Conservation (phyloP, 2,113 vertebrate genomes). For the Strigops habroptila region DNA sequence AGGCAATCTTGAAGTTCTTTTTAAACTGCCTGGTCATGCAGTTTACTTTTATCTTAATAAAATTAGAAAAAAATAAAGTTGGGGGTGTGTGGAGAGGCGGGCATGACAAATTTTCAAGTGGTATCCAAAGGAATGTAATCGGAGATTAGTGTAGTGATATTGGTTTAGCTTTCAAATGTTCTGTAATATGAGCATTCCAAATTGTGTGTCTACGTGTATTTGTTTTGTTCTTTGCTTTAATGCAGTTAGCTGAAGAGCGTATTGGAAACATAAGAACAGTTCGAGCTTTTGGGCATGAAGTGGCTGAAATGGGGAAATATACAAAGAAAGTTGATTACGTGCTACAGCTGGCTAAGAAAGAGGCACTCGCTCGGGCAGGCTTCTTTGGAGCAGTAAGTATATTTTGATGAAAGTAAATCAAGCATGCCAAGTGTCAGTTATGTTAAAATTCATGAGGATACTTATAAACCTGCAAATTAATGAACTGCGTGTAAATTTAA, state of each 20-base stretch:
- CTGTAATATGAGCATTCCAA: neutral
- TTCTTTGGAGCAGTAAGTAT: slow-evolving; percentile 92
- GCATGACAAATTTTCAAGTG: neutral
- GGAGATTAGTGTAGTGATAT: neutral
- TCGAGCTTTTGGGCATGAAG: slow-evolving; percentile 92
- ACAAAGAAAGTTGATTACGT: slow-evolving; percentile 77
- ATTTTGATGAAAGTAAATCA: neutral
- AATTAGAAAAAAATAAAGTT: neutral
- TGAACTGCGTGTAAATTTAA: neutral
- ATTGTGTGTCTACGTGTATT: neutral
- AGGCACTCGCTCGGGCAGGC: slow-evolving; percentile 83
- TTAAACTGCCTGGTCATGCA: neutral
- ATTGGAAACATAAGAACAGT: slow-evolving; percentile 96
- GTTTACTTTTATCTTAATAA: neutral
- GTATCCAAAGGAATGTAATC: neutral
- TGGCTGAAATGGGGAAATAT: slow-evolving; percentile 84
- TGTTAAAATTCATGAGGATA: neutral
- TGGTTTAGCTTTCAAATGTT: neutral
- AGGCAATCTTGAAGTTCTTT: neutral
- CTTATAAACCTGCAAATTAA: neutral
- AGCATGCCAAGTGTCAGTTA: neutral
- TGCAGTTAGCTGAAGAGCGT: slow-evolving; percentile 91
- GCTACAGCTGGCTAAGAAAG: slow-evolving; percentile 83
- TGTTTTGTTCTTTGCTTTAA: neutral
- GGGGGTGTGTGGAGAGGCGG: neutral